Evolutionary conservation across 1,140 invertebrate genomes (phyloP), one percentile per base, ranked within the genome.

Genomic region (Drosophila setifemur): DNA sequence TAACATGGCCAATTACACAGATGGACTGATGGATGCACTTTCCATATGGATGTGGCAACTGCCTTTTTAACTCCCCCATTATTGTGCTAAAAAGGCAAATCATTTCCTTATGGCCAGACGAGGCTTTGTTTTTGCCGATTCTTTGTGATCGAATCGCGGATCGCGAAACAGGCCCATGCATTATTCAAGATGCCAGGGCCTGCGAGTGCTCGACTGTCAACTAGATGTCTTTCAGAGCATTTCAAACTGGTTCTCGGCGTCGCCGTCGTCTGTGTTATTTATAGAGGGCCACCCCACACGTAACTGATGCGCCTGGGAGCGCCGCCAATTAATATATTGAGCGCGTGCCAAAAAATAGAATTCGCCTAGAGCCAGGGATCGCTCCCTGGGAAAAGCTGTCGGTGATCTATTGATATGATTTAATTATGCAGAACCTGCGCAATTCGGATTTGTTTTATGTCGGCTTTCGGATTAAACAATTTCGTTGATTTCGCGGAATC

Each of bases 321-420:
- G 57, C 33, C 57, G 14, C 29, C 25, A 58, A 70, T 70, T 72
- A 60, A 49, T 58, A 49, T 54, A 39, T 60, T 73, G 61, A 76
- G 28, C 60, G 73, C 55, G 78, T 82, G 77, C 78, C 77, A 82
- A 81, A 18, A 49, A 55, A 23, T 35, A n/a, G 31, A 60, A 37
- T 29, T 50, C n/a, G 29, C 48, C 19, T 9, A 18, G 26, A 16
- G n/a, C 26, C 18, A 33, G 21, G 16, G 19, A n/a, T n/a, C n/a
- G 28, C 19, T 8, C 29, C 31, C 55, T 61, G 55, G 60, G 55
- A 47, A 61, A 47, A 28, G 21, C 12, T 16, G 12, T 18, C 33
- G 50, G n/a, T 29, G 7, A 57, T 54, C 18, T 16, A 55, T 53
- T 33, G n/a, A 6, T 11, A 5, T 33, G n/a, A n/a, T 57, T 40